These are phyloP conservation scores for Morone chrysops DNA, from an alignment of 2,113 vertebrate genomes.

Conservation along the genomic window DNA sequence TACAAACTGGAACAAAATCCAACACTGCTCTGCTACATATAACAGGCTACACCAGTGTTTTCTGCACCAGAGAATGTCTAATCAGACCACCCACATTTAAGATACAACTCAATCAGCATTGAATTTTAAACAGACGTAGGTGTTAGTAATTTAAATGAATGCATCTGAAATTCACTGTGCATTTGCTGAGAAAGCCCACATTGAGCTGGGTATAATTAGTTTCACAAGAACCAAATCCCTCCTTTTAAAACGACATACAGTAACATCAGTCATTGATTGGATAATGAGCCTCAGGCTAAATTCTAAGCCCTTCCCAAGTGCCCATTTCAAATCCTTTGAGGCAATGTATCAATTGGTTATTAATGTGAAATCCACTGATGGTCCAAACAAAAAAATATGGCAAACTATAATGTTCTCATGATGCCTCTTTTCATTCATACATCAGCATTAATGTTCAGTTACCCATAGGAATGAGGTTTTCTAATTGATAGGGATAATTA, in stretches of 20 bases:
- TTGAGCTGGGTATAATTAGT: slow-evolving; percentile 45
- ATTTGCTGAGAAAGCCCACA: slow-evolving; percentile 35
- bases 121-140: slow-evolving; percentile 34
- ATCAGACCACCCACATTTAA: slow-evolving; percentile 13
- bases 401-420: slow-evolving; percentile 13
- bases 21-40: no score
- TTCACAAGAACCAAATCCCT: slow-evolving; percentile 24
- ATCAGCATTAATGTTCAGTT: slow-evolving; percentile 16
- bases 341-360: slow-evolving; percentile 35
- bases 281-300: slow-evolving; percentile 30
- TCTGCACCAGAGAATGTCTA: not conserved
- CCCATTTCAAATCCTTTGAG: slow-evolving; percentile 29
- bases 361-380: slow-evolving; percentile 26
- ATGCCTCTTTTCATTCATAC: slow-evolving; percentile 5
- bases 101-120: slow-evolving; percentile 1
- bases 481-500: slow-evolving; percentile 49
- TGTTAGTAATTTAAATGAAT: slow-evolving; percentile 32
- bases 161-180: slow-evolving; percentile 21
- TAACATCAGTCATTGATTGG: slow-evolving; percentile 39
- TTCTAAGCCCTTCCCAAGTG: slow-evolving; percentile 21
- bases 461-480: slow-evolving; percentile 15
- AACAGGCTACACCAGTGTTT: not conserved
- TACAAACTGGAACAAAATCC: no score
- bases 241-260: slow-evolving; percentile 14
- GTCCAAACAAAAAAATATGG: slow-evolving; percentile 33